Evolutionary conservation across 2,113 vertebrate genomes (phyloP).

Genomic region (Pluvianellus socialis): DNA sequence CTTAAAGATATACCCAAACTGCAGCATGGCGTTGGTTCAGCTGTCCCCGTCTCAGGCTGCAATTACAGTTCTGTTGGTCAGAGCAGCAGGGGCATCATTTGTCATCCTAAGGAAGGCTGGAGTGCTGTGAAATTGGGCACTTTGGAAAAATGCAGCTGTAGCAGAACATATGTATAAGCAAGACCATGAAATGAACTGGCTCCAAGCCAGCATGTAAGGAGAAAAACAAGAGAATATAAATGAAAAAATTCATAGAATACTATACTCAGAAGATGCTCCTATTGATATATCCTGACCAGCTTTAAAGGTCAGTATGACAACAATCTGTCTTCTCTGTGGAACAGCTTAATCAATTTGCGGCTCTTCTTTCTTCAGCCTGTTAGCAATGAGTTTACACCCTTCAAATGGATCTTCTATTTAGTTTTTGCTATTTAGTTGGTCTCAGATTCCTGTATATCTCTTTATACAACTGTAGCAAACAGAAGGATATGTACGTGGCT

Average conservation of each 20-base stretch:
- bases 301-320: slow-evolving; percentile 64
- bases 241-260: slow-evolving; percentile 35
- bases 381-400: slow-evolving; percentile 19
- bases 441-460: not conserved
- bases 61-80: slow-evolving; percentile 57
- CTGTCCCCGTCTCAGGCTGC: slow-evolving; percentile 1
- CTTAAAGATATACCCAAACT: not conserved
- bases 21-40: not conserved
- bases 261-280: slow-evolving; percentile 4
- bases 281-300: slow-evolving; percentile 29
- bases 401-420: not conserved
- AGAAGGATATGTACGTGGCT: not conserved
- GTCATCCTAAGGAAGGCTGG: slow-evolving; percentile 53
- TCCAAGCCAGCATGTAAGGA: slow-evolving; percentile 9
- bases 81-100: slow-evolving; percentile 53
- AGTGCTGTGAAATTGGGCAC: slow-evolving; percentile 56
- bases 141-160: slow-evolving; percentile 64
- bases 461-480: not conserved
- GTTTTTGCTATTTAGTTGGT: not conserved
- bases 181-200: slow-evolving; percentile 67
- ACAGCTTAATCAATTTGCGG: slow-evolving; percentile 43
- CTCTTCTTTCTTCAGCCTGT: not conserved
- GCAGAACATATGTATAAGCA: slow-evolving; percentile 63
- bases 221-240: slow-evolving; percentile 46
- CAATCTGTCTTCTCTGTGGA: slow-evolving; percentile 34